Conservation (phyloP, 30 jellyfish, hydroid and myxozoan genomes). For the Turritopsis rubra region DNA sequence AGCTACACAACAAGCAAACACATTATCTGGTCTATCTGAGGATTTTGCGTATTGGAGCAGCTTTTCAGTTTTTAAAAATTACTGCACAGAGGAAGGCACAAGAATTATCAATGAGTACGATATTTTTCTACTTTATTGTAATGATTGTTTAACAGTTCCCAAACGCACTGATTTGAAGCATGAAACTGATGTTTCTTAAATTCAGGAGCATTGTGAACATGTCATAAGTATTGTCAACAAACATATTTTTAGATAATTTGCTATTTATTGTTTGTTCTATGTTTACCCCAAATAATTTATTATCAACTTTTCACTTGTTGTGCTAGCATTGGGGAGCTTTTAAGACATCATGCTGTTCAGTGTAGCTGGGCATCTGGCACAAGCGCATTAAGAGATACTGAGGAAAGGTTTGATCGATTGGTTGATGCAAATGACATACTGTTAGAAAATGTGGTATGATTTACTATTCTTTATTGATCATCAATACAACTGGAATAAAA, state of each 20-base stretch:
- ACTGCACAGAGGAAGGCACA: slow-evolving; percentile 53
- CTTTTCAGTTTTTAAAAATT: slow-evolving; percentile 61
- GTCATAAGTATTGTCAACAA: not conserved
- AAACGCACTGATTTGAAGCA: not conserved
- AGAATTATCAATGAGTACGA: slow-evolving; percentile 54
- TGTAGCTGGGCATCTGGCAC: slow-evolving; percentile 60
- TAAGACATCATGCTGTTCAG: slow-evolving; percentile 70
- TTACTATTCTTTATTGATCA: too few species aligned
- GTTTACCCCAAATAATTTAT: too few species aligned
- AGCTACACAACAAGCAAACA: slow-evolving; percentile 67
- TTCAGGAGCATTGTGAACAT: not conserved
- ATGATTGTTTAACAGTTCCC: not conserved
- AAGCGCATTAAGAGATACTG: slow-evolving; percentile 11
- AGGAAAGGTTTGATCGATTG: slow-evolving; percentile 53
- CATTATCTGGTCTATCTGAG: slow-evolving; percentile 52
- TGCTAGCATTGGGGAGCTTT: slow-evolving; percentile 58
- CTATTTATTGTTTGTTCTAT: too few species aligned
- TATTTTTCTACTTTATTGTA: not conserved
- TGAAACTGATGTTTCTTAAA: too few species aligned
- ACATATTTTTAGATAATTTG: too few species aligned
- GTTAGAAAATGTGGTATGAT: slow-evolving; percentile 59
- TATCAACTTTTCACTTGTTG: too few species aligned
- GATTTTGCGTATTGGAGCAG: slow-evolving; percentile 82
- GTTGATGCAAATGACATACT: slow-evolving; percentile 85
- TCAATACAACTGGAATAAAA: too few species aligned